Percentiles rank a stretch among this genome's conserved stretches.
phyloP scores from a whole-genome alignment of 2,113 vertebrate species.

The Otocyon megalotis region DNA sequence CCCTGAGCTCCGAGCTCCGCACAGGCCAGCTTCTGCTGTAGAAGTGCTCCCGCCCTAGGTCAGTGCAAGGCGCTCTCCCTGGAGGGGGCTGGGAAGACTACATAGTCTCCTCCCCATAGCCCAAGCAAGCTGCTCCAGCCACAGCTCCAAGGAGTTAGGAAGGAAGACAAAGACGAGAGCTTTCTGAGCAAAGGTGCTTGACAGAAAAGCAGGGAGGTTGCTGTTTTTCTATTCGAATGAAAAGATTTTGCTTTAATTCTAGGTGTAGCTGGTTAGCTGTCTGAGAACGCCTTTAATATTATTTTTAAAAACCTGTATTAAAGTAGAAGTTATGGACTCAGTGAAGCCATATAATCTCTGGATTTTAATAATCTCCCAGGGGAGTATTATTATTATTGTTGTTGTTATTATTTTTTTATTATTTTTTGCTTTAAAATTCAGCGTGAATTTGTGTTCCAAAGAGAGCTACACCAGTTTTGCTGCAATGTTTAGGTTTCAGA shows the following conservation, averaged over 20 bases:
- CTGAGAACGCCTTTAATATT: not conserved
- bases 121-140: not conserved
- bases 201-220: not conserved
- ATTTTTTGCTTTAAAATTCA: not conserved
- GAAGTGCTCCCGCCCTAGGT: not conserved
- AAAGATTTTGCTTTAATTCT: slow-evolving; percentile 15
- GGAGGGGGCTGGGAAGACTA: not conserved
- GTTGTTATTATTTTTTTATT: too few relatives aligned
- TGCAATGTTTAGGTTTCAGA: not conserved
- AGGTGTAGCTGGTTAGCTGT: not conserved
- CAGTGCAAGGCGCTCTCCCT: not conserved
- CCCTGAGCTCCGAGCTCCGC: not conserved
- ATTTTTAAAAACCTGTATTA: not conserved
- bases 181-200: not conserved
- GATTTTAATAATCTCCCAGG: slow-evolving; percentile 14
- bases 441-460: not conserved
- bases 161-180: not conserved
- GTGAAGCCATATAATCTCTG: not conserved
- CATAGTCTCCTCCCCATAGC: not conserved
- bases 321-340: not conserved
- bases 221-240: not conserved
- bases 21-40: not conserved
- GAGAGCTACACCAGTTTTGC: not conserved
- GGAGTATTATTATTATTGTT: not conserved
- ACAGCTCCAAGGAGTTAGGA: not conserved